Base-by-base conservation (phyloP, 2,888 invertebrate species). In the Oscheius sp. region DNA sequence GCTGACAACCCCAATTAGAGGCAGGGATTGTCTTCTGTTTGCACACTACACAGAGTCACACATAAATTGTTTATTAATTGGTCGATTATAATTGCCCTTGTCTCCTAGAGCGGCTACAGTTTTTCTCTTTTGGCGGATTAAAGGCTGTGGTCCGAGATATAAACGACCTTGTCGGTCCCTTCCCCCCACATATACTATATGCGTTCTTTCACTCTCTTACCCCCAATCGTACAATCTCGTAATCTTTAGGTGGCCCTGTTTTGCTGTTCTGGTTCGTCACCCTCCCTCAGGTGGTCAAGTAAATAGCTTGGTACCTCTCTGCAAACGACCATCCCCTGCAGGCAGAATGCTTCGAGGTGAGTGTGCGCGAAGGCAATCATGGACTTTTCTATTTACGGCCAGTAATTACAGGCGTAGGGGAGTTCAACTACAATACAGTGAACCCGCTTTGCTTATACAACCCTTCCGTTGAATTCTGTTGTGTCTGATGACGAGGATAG, bases 31-130 rank as follows among this genome's bases (percentile, higher is more conserved):
- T 68, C 68, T 68, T 68, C 55, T 68, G 68, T 68, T 68, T 68
- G 68, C 55, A 53, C 21, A 42, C 42, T 42, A 68, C 68, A 68
- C 68, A 55, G 55, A 68, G 68, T 68, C 68, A 68, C 55, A 68
- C 47, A 55, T 68, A 68, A 68, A 68, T 68, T 68, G 68, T 68
- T 68, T 68, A 68, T 68, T 68, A 68, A 68, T 68, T 68, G 68
- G 68, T 3, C 68, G 68, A 68, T 68, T 55, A 42, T 42, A 68
- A 68, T 68, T 68, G 55, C 35, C 35, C 53, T n/a, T 21, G 13
- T 35, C 37, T 21, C 42, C 10, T n/a, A 2, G 21, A 5, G 29
- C 53, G 66, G 55, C 68, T 68, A 68, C 68, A 68, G 68, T 68
- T 21, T 47, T 47, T 68, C 68, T 68, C 55, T 68, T 68, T 21